Evolutionary conservation across 2,113 vertebrate species (phyloP).

Genomic region (Poeciliopsis occidentalis): DNA sequence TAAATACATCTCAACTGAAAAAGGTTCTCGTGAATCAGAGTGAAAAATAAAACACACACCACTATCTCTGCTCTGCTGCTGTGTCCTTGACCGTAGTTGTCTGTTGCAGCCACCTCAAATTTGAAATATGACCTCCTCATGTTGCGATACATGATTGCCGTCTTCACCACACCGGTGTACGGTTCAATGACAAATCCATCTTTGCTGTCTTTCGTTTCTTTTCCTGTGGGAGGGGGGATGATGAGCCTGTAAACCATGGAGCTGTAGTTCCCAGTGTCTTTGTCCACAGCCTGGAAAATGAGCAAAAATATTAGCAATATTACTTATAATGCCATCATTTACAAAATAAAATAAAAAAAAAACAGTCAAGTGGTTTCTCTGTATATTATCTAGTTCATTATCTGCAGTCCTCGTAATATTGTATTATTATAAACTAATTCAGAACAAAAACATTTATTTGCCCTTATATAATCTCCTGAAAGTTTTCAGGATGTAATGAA

Average conservation of each 20-base stretch:
- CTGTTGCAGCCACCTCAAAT: constrained; percentile 95
- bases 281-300: constrained; percentile 85
- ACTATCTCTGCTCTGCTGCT: constrained; percentile 93
- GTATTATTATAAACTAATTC: background rate
- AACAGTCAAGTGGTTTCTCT: constrained; percentile 9
- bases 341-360: constrained; percentile 16
- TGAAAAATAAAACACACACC: constrained; percentile 74
- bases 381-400: background rate
- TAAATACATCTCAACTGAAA: background rate
- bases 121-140: constrained; percentile 97
- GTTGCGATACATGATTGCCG: constrained; percentile 96
- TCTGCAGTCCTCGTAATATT: background rate
- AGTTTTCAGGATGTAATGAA: background rate
- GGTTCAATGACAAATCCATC: constrained; percentile 94
- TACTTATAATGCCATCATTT: background rate
- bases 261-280: constrained; percentile 96
- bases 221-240: constrained; percentile 85
- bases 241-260: constrained; percentile 90
- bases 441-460: background rate
- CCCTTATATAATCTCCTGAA: background rate
- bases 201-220: constrained; percentile 86
- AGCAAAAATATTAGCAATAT: constrained; percentile 16
- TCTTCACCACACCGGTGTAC: constrained; percentile 92
- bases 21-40: background rate
- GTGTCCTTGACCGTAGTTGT: constrained; percentile 90